Evolutionary conservation across 2,888 invertebrate species (phyloP), one percentile per base, ranked within the genome.

Genomic region (Apodemia hepburni): DNA sequence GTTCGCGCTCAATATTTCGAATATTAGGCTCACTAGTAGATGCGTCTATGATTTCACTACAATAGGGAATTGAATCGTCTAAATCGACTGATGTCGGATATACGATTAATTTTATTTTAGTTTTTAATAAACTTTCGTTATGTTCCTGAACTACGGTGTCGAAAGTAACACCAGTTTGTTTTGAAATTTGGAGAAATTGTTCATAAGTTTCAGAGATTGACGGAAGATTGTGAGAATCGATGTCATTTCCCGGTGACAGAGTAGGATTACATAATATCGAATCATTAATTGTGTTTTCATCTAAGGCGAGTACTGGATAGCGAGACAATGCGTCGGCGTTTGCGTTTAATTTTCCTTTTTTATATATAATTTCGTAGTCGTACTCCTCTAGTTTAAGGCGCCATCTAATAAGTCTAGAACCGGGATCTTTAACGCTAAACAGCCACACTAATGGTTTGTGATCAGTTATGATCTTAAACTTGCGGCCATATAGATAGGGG

Each of bases 331-430:
- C 58, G 58, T 58, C 58, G 6, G 58, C 58, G 29, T 27, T 58
- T 29, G 58, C 33, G 29, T 58, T 58, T 58, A 58, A 58, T 58
- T 58, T 58, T 27, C 29, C 58, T 11, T 58, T 58, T 58, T 58
- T 58, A 58, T 58, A 58, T 15, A 58, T 11, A 29, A 58, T 58
- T 29, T 58, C 58, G 8, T 58, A 58, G 29, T 58, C 29, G n/a
- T 58, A 58, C 8, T 58, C 58, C 12, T 58, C 58, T 58, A 58
- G 7, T 58, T 58, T 58, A 27, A 58, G 29, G 33, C 58, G 58
- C 58, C 58, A 58, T 29, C 58, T 58, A 58, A 58, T 58, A 12
- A 58, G 29, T 33, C 58, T 58, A 4, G 58, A 58, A 3, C 29
- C 58, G 58, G 58, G 58, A 15, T 58, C 58, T 29, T 58, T 58